Percentiles rank a stretch among this genome's conserved stretches.
These are phyloP conservation scores for Galaxea fascicularis DNA, from an alignment of 92 coral and sea anemone genomes.

Conservation along the genomic window DNA sequence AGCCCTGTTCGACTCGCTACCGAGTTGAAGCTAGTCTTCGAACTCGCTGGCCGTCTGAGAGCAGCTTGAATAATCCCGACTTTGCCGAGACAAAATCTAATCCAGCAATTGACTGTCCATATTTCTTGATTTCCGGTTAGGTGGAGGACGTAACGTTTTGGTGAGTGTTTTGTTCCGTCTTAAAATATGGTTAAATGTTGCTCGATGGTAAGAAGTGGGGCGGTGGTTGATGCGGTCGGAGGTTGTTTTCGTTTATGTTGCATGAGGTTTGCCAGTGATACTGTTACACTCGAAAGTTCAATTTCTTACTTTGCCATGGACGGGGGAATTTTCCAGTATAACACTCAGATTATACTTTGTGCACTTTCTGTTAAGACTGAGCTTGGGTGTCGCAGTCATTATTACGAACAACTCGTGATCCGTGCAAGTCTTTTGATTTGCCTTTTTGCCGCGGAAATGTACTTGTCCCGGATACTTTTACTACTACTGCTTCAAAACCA, in stretches of 20 bases:
- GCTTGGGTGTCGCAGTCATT: too few species aligned
- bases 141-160: neutral
- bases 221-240: slow-evolving; percentile 7
- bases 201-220: neutral
- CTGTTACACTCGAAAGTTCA: too few species aligned
- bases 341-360: too few species aligned
- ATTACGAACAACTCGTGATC: too few species aligned
- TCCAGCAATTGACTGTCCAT: neutral
- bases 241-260: neutral
- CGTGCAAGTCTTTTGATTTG: too few species aligned
- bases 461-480: too few species aligned
- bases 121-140: too few species aligned
- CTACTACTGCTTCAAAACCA: too few species aligned
- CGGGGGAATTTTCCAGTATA: too few species aligned
- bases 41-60: neutral
- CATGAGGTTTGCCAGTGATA: neutral
- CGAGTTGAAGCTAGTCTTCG: slow-evolving; percentile 25
- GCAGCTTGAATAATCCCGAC: neutral
- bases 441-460: too few species aligned
- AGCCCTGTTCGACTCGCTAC: neutral
- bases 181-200: neutral
- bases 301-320: too few species aligned
- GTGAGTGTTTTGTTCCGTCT: slow-evolving; percentile 2
- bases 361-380: too few species aligned
- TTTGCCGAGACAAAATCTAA: neutral